These are phyloP conservation scores for Tetragonula clypearis DNA, from an alignment of 1,140 invertebrate species.

Conservation along the genomic window DNA sequence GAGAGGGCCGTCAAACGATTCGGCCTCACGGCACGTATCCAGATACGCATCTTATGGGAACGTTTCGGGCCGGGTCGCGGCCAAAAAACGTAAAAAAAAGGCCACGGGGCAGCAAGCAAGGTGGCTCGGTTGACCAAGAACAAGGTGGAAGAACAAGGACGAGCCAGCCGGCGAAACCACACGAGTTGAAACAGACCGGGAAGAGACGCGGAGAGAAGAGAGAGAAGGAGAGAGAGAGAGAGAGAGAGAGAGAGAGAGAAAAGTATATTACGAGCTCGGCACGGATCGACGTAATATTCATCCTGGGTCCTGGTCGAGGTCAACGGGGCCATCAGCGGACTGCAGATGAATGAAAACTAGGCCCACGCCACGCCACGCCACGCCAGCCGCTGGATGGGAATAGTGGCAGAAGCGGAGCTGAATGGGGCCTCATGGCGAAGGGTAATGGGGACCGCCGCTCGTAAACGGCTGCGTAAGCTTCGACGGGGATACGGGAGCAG, in stretches of 20 bases:
- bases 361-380: constrained; percentile 57
- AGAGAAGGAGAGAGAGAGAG: background rate
- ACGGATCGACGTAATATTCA: constrained; percentile 74
- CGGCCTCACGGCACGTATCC: constrained; percentile 75
- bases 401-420: constrained; percentile 71
- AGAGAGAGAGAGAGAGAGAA: no score
- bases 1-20: constrained; percentile 71
- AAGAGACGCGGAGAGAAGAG: background rate
- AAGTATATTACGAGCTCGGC: constrained; percentile 71
- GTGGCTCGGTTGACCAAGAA: background rate
- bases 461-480: constrained; percentile 46
- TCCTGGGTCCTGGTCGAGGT: constrained; percentile 74
- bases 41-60: constrained; percentile 77
- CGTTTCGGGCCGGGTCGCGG: constrained; percentile 65
- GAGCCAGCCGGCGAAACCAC: constrained; percentile 5
- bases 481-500: constrained; percentile 32
- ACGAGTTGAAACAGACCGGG: background rate
- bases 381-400: constrained; percentile 24
- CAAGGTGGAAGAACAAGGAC: constrained; percentile 29
- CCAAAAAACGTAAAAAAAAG: constrained; percentile 2
- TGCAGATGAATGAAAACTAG: constrained; percentile 78
- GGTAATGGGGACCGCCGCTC: constrained; percentile 67
- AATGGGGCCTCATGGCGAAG: constrained; percentile 70
- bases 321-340: constrained; percentile 74
- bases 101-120: constrained; percentile 37